phyloP scores from a whole-genome alignment of 2,888 invertebrate species.

The Tineola bisselliella region DNA sequence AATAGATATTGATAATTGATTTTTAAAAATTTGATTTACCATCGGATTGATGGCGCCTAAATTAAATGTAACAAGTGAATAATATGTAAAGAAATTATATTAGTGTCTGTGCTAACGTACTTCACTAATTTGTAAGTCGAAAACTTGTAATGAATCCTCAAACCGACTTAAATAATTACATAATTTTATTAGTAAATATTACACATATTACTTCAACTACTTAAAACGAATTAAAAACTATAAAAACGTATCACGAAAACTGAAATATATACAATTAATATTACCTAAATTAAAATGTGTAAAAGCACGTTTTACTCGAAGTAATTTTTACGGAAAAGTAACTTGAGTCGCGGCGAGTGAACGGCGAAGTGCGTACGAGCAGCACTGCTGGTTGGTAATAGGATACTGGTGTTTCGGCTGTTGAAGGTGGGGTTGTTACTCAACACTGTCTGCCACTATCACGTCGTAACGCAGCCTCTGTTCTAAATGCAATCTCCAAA shows the following conservation, averaged over 20 bases:
- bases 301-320: background rate
- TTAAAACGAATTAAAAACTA: background rate
- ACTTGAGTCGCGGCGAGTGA: background rate
- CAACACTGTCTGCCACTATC: slow-evolving; percentile 22
- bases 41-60: too few relatives aligned
- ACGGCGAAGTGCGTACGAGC: background rate
- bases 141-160: background rate
- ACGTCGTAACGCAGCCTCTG: background rate
- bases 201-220: background rate
- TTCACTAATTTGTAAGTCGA: background rate
- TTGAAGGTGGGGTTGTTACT: slow-evolving; percentile 19
- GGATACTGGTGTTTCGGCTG: slow-evolving; percentile 14
- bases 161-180: slow-evolving; percentile 8
- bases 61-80: too few relatives aligned
- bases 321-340: background rate
- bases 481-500: background rate
- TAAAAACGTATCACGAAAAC: background rate
- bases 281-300: too few relatives aligned
- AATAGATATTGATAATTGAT: too few relatives aligned
- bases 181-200: slow-evolving; percentile 16
- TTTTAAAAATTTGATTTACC: too few relatives aligned
- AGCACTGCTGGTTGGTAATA: background rate
- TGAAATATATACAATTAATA: too few relatives aligned
- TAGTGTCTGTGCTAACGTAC: too few relatives aligned
- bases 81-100: too few relatives aligned